Conservation (phyloP, 2,113 vertebrate genomes). For the Motacilla tschutschensis region DNA sequence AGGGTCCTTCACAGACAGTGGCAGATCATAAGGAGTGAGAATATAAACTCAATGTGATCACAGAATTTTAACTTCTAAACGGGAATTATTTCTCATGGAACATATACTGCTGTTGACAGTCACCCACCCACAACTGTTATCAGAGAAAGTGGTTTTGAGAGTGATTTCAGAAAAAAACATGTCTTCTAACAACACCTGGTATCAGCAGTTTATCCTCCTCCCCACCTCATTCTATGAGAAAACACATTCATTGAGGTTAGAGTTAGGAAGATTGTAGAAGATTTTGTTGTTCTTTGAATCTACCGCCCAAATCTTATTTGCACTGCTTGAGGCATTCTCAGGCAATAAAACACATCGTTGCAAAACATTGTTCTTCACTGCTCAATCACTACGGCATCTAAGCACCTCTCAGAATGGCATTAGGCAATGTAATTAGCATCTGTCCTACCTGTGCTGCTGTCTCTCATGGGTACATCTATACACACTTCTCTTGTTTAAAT, state of each 20-base stretch:
- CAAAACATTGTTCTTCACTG: constrained; percentile 3
- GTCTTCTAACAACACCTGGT: neutral
- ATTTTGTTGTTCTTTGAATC: constrained; percentile 6
- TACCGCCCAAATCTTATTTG: neutral
- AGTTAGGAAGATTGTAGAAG: neutral
- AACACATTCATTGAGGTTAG: neutral
- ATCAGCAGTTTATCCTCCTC: neutral
- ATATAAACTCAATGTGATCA: neutral
- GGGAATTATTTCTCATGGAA: neutral
- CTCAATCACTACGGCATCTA: neutral
- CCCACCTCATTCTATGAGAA: constrained; percentile 1
- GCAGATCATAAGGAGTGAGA: neutral
- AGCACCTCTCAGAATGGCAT: constrained; percentile 9
- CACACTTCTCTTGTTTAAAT: neutral
- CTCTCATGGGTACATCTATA: neutral
- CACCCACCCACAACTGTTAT: neutral
- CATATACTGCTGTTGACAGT: neutral
- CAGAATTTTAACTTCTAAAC: neutral
- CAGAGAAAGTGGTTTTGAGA: neutral
- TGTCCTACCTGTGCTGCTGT: neutral
- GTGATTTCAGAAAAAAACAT: neutral
- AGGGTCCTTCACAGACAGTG: neutral
- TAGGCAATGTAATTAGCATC: constrained; percentile 33
- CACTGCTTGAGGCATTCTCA: constrained; percentile 41
- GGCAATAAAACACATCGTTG: constrained; percentile 17